Percentiles rank a stretch among this genome's conserved stretches.
Evolutionary conservation across 2,888 invertebrate genomes (phyloP).

Genomic region (Nymphalis polychloros): DNA sequence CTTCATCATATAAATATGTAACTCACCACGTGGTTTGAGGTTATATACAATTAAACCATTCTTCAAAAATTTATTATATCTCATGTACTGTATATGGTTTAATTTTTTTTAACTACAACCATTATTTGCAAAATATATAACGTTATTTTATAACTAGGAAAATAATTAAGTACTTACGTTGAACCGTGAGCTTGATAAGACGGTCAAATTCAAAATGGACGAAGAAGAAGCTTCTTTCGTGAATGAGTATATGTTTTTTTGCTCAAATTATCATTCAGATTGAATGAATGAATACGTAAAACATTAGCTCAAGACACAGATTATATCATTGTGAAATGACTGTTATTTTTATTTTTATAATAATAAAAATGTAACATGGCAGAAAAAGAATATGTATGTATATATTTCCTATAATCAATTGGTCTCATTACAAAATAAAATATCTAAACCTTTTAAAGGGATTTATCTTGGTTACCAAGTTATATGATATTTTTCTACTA

Average conservation of each 20-base stretch:
- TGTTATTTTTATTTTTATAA: too few relatives aligned
- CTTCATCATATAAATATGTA: conserved; percentile 63
- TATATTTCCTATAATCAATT: too few relatives aligned
- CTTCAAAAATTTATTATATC: not conserved
- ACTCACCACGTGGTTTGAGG: conserved; percentile 59
- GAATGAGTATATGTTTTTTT: not conserved
- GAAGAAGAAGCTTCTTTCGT: conserved; percentile 45
- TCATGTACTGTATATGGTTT: not conserved
- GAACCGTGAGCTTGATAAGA: conserved; percentile 68
- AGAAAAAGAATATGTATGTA: too few relatives aligned
- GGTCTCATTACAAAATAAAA: too few relatives aligned
- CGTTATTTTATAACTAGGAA: not conserved
- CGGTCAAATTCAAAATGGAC: conserved; percentile 77
- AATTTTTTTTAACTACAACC: not conserved
- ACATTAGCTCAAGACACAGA: too few relatives aligned
- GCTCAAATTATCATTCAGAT: conserved; percentile 3
- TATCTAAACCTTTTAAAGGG: too few relatives aligned
- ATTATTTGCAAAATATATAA: too few relatives aligned
- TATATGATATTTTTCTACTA: too few relatives aligned
- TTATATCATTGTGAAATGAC: too few relatives aligned
- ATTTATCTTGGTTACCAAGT: too few relatives aligned
- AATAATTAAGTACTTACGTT: conserved; percentile 62
- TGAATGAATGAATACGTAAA: conserved; percentile 14
- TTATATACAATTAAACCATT: conserved; percentile 31
- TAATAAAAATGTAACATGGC: too few relatives aligned